Evolutionary conservation across 1,140 invertebrate genomes (phyloP).

Genomic region (Brevipalpus yothersi): DNA sequence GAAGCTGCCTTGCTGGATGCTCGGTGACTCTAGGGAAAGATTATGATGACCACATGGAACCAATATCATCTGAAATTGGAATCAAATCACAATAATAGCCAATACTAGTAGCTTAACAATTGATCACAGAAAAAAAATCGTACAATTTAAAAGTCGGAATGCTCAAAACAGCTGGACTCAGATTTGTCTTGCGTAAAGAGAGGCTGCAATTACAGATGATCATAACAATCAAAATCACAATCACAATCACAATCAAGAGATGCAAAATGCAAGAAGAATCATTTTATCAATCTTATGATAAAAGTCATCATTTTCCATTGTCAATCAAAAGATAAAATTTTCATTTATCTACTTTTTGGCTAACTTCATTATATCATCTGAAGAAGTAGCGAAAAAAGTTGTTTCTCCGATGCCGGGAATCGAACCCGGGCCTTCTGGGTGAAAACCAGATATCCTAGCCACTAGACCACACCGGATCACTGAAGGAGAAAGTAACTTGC

Average conservation of each 20-base stretch:
- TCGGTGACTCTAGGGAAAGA: background rate
- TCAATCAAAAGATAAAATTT: background rate
- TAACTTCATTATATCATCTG: background rate
- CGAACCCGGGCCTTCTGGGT: slow-evolving; percentile 55
- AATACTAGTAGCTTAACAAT: too few relatives aligned
- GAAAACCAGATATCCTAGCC: slow-evolving; percentile 61
- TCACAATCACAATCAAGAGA: too few relatives aligned
- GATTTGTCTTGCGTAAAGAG: too few relatives aligned
- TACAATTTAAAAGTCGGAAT: too few relatives aligned
- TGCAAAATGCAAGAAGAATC: too few relatives aligned
- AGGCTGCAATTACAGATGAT: too few relatives aligned
- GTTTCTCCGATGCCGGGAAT: slow-evolving; percentile 48
- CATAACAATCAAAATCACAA: too few relatives aligned
- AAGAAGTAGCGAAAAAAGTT: slow-evolving; percentile 7
- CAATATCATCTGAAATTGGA: too few relatives aligned
- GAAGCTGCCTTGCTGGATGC: background rate
- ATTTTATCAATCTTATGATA: background rate
- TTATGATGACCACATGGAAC: background rate
- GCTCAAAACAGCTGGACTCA: too few relatives aligned
- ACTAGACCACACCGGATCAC: slow-evolving; percentile 30
- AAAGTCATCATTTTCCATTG: background rate
- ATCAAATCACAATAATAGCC: too few relatives aligned
- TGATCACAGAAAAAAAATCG: too few relatives aligned
- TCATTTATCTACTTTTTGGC: too few relatives aligned
- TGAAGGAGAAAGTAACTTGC: background rate